Evolutionary conservation across 2,888 invertebrate species (phyloP).

Genomic region (Diarsia rubi): DNA sequence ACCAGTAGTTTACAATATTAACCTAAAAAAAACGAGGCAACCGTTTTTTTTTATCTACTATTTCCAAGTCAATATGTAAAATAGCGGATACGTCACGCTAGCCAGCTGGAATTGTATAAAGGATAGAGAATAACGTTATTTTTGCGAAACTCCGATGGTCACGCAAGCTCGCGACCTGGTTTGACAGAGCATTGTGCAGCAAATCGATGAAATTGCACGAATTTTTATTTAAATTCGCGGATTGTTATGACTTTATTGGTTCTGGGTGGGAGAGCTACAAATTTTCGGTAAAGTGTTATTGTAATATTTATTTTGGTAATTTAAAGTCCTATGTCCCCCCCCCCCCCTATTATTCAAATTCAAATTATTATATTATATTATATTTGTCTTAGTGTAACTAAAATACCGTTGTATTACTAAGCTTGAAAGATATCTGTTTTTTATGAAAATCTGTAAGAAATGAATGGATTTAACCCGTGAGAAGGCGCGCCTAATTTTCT

Average conservation of each 20-base stretch:
- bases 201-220: slow-evolving; percentile 37
- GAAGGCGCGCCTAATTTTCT: no score
- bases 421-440: not conserved
- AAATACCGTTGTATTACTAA: not conserved
- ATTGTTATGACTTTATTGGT: slow-evolving; percentile 24
- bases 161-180: slow-evolving; percentile 43
- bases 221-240: slow-evolving; percentile 40
- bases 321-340: not conserved
- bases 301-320: slow-evolving; percentile 4
- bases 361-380: no score
- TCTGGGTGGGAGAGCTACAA: not conserved
- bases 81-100: slow-evolving; percentile 50
- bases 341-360: no score
- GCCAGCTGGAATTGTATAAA: slow-evolving; percentile 5
- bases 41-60: slow-evolving; percentile 24
- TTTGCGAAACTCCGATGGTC: slow-evolving; percentile 37
- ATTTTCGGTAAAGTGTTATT: not conserved
- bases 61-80: slow-evolving; percentile 55
- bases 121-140: slow-evolving; percentile 41
- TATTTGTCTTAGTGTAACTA: no score
- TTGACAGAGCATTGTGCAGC: slow-evolving; percentile 27
- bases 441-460: not conserved
- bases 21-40: slow-evolving; percentile 6
- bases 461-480: not conserved
- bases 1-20: not conserved